Base-by-base conservation (phyloP, 2,113 vertebrate genomes). In the Xenopus borealis region DNA sequence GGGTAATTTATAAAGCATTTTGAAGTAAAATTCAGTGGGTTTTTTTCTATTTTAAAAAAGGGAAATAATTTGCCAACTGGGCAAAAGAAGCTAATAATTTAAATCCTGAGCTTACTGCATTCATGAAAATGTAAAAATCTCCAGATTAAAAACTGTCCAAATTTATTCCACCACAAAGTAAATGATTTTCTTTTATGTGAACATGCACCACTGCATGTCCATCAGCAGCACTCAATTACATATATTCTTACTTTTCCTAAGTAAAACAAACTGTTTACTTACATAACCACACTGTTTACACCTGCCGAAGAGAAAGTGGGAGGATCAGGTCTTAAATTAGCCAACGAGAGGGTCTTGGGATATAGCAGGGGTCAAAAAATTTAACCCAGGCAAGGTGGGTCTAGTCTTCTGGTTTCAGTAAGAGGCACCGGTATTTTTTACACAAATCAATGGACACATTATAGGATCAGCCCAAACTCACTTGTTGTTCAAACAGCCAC, bases 191-290 rank as follows among this genome's bases (percentile, higher is more conserved):
- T 87, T 90, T 20, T 13, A n/a, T 8, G 33, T 30, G 63, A 63
- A 27, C 87, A 89, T 81, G 86, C 85, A 89, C 92, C 92, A 89
- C 85, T 92, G 82, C 77, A 80, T 81, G 88, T 95, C 94, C 87
- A 89, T 95, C 93, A 94, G 78, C 91, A 92, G 89, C 90, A 86
- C 80, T 87, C 87, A 93, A 94, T 95, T 92, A 95, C 85, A 89
- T 79, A 79, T 66, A 84, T 85, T 80, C 81, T 89, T 86, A 89
- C 88, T 87, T 86, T 87, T 88, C 86, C 86, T 88, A 86, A 78
- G 84, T 92, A 90, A 94, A 93, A 91, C 90, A 93, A 92, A 91
- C 86, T 93, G 88, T 93, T 94, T 94, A 91, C 88, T 89, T 89
- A 84, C 85, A 88, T 89, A 90, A 89, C 67, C 81, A 85, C 86